These are phyloP conservation scores for Mus caroli DNA, from an alignment of 2,797 vertebrate genomes.

Conservation along the genomic window DNA sequence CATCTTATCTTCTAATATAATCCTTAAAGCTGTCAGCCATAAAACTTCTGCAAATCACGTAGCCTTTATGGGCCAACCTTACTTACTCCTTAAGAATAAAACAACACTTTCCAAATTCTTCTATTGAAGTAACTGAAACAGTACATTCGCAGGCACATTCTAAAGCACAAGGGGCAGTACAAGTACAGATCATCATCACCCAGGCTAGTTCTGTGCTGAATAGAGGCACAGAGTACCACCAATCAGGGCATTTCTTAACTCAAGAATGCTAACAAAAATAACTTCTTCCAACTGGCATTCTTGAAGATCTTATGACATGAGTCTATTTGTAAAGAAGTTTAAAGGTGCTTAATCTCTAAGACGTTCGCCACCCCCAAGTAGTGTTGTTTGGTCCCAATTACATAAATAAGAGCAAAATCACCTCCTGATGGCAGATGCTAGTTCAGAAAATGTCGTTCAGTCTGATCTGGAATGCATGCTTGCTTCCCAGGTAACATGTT, in stretches of 20 bases:
- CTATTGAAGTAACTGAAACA: background rate
- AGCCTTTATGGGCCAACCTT: background rate
- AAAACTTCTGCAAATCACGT: constrained; percentile 37
- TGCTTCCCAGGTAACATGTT: constrained; percentile 77
- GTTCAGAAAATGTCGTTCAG: constrained; percentile 46
- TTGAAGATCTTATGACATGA: background rate
- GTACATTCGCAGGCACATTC: constrained; percentile 44
- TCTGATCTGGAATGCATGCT: constrained; percentile 64
- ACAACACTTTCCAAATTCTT: background rate
- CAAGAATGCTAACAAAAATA: constrained; percentile 4
- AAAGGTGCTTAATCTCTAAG: constrained; percentile 10
- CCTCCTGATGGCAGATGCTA: background rate
- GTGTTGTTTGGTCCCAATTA: constrained; percentile 34
- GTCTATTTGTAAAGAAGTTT: constrained; percentile 33
- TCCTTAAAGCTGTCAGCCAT: background rate
- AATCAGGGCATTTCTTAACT: constrained; percentile 2
- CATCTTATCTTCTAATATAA: background rate
- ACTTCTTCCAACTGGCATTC: background rate
- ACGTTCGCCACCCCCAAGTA: background rate
- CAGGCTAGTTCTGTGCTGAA: background rate
- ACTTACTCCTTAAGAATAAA: constrained; percentile 1
- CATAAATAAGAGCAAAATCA: constrained; percentile 58
- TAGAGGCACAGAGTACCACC: background rate
- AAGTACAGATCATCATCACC: background rate
- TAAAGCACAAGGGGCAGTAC: background rate